These are phyloP conservation scores for Meiosimyza platycephala DNA, from an alignment of 2,888 invertebrate species.

Conservation along the genomic window DNA sequence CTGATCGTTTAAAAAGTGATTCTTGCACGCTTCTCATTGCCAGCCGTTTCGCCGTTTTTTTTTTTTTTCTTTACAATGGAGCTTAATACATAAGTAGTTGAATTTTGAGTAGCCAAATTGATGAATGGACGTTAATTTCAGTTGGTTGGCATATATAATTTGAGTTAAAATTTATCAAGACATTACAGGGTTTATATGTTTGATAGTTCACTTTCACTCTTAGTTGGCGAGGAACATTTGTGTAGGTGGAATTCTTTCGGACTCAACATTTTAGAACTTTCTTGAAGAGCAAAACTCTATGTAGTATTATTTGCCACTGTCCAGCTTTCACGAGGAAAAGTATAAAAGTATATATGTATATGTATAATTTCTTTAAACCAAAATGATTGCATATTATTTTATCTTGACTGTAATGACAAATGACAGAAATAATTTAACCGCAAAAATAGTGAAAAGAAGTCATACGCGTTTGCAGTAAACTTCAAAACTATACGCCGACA, in stretches of 20 bases:
- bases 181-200: background rate
- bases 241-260: background rate
- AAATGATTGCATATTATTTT: no score
- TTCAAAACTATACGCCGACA: conserved; percentile 21
- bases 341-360: no score
- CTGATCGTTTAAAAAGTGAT: background rate
- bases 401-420: no score
- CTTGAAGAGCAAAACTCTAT: no score
- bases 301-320: no score
- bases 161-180: background rate
- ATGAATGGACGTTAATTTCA: background rate
- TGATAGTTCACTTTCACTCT: background rate
- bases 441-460: no score
- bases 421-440: no score
- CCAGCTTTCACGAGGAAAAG: no score
- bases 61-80: conserved; percentile 4
- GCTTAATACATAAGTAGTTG: background rate
- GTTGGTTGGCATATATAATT: background rate
- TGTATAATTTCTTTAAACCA: no score
- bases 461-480: background rate
- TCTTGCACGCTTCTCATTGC: conserved; percentile 22
- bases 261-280: no score
- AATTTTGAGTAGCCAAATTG: no score
- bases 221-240: background rate
- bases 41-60: background rate